Evolutionary conservation across 2,888 invertebrate genomes (phyloP).

Genomic region (Xestobium rufovillosum): DNA sequence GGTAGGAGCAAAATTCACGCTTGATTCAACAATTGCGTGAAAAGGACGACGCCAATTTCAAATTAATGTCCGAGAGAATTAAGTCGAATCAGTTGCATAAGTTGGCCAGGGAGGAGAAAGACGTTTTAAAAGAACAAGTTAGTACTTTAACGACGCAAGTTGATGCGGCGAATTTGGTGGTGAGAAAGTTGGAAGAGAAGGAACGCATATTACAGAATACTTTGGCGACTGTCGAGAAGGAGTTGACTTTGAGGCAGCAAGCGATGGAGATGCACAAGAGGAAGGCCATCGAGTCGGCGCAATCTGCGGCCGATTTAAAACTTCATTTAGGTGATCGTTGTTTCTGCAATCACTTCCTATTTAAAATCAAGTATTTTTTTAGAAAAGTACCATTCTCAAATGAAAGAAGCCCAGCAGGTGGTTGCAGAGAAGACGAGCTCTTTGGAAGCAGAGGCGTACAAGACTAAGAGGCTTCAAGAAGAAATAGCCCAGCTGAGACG

Average conservation of each 20-base stretch:
- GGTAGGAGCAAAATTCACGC: conserved; percentile 82
- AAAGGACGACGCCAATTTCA: conserved; percentile 97
- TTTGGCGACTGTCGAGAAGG: conserved; percentile 89
- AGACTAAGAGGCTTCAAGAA: conserved; percentile 92
- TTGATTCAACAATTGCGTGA: conserved; percentile 92
- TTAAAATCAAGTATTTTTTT: conserved; percentile 28
- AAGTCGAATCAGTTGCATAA: conserved; percentile 95
- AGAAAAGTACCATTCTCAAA: conserved; percentile 96
- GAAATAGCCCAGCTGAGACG: conserved; percentile 86
- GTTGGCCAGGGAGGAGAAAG: conserved; percentile 88
- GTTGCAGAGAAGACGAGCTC: conserved; percentile 96
- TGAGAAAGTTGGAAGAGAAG: conserved; percentile 91
- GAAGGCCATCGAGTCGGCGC: conserved; percentile 95
- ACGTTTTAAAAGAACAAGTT: conserved; percentile 84
- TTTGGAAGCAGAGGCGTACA: conserved; percentile 92
- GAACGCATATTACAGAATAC: conserved; percentile 89
- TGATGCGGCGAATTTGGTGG: conserved; percentile 90
- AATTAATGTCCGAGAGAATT: conserved; percentile 94
- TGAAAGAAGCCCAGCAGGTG: conserved; percentile 95
- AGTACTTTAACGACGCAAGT: conserved; percentile 49
- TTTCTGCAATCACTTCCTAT: conserved; percentile 12
- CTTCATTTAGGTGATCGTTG: conserved; percentile 68
- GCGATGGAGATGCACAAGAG: conserved; percentile 97
- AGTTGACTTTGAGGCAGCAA: conserved; percentile 84
- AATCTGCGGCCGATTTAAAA: conserved; percentile 94